phyloP scores from a whole-genome alignment of 2,888 invertebrate genomes.

The Boloria selene region DNA sequence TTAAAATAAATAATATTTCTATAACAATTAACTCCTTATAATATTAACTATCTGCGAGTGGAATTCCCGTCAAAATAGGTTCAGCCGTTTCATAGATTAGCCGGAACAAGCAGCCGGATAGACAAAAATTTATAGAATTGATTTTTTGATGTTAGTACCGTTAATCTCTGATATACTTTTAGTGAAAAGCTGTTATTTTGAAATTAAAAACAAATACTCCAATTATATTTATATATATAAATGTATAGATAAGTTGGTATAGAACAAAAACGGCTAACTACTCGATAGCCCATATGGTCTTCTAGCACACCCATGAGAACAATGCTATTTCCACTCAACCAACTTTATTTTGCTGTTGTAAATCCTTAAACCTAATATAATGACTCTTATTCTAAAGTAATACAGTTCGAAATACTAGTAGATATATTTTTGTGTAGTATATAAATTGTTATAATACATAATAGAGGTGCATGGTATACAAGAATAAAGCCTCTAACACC shows the following conservation, averaged over 20 bases:
- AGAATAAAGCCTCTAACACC: conserved; percentile 50
- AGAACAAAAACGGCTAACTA: conserved; percentile 51
- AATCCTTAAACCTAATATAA: not conserved
- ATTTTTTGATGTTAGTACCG: too few relatives aligned
- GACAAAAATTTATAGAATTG: too few relatives aligned
- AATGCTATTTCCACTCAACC: conserved; percentile 50
- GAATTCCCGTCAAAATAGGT: too few relatives aligned
- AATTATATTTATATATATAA: too few relatives aligned
- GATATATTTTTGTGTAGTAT: not conserved
- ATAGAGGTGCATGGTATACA: conserved; percentile 48
- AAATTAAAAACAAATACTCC: too few relatives aligned
- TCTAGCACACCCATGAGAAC: conserved; percentile 47
- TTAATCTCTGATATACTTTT: too few relatives aligned
- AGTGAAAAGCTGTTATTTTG: too few relatives aligned
- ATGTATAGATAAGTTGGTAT: conserved; percentile 35
- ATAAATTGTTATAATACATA: conserved; percentile 40
- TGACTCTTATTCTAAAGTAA: not conserved
- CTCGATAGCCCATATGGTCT: conserved; percentile 40
- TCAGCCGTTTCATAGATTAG: too few relatives aligned
- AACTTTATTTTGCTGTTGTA: conserved; percentile 38
- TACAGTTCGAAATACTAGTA: conserved; percentile 25
- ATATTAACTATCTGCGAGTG: too few relatives aligned
- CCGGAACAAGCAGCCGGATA: too few relatives aligned
- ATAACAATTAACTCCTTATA: too few relatives aligned
- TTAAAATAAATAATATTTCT: too few relatives aligned